These are phyloP conservation scores for Falco berigora DNA, from an alignment of 2,797 vertebrate species.

Conservation along the genomic window DNA sequence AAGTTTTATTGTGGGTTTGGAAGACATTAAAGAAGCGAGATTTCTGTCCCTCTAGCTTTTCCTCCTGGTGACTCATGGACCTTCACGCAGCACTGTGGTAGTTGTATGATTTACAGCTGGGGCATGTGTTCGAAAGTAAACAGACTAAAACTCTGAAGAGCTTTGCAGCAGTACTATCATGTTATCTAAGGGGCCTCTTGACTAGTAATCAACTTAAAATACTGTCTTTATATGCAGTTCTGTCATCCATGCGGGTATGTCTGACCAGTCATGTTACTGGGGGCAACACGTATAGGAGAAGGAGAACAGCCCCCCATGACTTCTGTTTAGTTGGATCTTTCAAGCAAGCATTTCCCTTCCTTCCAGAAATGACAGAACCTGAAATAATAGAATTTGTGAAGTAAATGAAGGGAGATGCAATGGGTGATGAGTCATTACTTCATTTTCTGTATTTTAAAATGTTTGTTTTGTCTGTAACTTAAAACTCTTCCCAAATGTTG, in stretches of 20 bases:
- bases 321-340: background rate
- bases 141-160: background rate
- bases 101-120: background rate
- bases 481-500: background rate
- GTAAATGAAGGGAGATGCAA: background rate
- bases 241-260: accelerated
- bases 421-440: background rate
- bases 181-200: background rate
- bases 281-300: background rate
- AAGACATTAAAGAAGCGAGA: background rate
- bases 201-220: background rate
- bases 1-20: background rate
- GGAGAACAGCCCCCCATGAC: background rate
- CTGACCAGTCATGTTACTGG: background rate
- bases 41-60: background rate
- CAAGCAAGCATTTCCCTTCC: background rate
- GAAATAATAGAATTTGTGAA: background rate
- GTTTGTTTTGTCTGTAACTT: background rate
- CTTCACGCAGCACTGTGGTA: background rate
- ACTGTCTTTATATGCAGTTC: background rate
- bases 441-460: background rate
- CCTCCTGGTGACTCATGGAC: background rate
- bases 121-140: background rate
- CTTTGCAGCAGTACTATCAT: background rate
- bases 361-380: background rate